Evolutionary conservation across 2,888 invertebrate genomes (phyloP).

Genomic region (Dermolepida albohirtum): DNA sequence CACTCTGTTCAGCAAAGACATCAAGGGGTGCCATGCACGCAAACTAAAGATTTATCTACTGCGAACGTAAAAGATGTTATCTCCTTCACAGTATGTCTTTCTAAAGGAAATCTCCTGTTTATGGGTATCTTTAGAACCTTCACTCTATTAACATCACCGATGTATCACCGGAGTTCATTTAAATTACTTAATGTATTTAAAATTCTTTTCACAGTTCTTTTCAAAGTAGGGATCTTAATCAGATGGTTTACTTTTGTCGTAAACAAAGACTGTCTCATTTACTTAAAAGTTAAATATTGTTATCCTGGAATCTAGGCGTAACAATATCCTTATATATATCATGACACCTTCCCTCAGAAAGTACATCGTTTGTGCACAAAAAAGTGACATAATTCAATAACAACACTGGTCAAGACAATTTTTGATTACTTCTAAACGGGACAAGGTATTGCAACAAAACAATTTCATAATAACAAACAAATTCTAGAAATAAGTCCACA

Average conservation of each 20-base stretch:
- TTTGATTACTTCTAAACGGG: too few relatives aligned
- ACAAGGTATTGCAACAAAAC: too few relatives aligned
- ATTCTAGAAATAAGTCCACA: too few relatives aligned
- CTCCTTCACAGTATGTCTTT: conserved; percentile 46
- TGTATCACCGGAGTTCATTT: conserved; percentile 32
- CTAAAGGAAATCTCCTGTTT: conserved; percentile 40
- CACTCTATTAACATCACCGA: conserved; percentile 40
- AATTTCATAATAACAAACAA: too few relatives aligned
- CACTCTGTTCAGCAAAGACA: conserved; percentile 46
- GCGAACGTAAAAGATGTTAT: conserved; percentile 50
- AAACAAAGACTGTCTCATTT: too few relatives aligned
- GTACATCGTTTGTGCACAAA: too few relatives aligned
- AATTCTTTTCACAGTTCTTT: conserved; percentile 18
- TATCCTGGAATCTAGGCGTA: too few relatives aligned
- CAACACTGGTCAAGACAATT: too few relatives aligned
- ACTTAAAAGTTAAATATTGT: too few relatives aligned
- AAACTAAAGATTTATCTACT: conserved; percentile 53
- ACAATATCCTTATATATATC: too few relatives aligned
- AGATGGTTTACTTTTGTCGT: neutral
- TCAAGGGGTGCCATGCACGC: conserved; percentile 49
- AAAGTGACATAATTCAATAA: too few relatives aligned
- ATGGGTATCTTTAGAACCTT: conserved; percentile 43
- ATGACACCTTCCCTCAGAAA: too few relatives aligned
- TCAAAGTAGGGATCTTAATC: conserved; percentile 15
- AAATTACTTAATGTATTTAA: conserved; percentile 41